These are phyloP conservation scores for Peromyscus leucopus DNA, from an alignment of 2,113 vertebrate species.

Conservation along the genomic window DNA sequence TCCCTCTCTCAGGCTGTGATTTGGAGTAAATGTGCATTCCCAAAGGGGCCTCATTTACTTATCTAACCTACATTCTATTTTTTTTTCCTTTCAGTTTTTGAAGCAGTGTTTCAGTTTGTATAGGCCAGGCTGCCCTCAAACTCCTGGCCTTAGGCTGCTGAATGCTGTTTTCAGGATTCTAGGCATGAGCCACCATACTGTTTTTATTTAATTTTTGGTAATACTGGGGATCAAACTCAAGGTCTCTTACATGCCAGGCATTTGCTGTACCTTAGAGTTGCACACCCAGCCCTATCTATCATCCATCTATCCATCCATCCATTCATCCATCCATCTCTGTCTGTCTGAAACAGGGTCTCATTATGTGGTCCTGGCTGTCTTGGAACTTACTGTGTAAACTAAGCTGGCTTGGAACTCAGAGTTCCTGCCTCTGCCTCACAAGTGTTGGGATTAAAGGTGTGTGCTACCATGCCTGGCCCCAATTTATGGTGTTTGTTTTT, in stretches of 20 bases:
- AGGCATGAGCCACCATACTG: not conserved
- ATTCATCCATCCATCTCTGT: not conserved
- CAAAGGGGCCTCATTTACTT: conserved; percentile 34
- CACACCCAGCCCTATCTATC: not conserved
- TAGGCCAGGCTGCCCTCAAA: not conserved
- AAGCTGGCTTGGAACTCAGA: not conserved
- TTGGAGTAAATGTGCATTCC: not conserved
- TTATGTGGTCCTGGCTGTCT: not conserved
- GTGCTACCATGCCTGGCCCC: not conserved
- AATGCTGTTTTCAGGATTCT: not conserved
- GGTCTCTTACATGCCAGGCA: not conserved
- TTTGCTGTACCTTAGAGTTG: not conserved
- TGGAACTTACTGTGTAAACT: not conserved
- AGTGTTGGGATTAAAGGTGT: not conserved
- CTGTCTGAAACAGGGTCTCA: not conserved
- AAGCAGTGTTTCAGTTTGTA: not conserved
- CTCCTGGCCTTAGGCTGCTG: not conserved
- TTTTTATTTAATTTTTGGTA: not conserved
- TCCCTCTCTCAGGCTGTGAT: not conserved
- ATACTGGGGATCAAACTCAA: not conserved
- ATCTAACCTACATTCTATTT: not conserved
- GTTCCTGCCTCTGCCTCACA: not conserved
- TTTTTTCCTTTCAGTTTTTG: not conserved
- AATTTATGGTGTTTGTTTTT: not conserved
- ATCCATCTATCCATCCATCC: not conserved